phyloP scores from a whole-genome alignment of 2,113 vertebrate species.

The Hippocampus guttulatus region DNA sequence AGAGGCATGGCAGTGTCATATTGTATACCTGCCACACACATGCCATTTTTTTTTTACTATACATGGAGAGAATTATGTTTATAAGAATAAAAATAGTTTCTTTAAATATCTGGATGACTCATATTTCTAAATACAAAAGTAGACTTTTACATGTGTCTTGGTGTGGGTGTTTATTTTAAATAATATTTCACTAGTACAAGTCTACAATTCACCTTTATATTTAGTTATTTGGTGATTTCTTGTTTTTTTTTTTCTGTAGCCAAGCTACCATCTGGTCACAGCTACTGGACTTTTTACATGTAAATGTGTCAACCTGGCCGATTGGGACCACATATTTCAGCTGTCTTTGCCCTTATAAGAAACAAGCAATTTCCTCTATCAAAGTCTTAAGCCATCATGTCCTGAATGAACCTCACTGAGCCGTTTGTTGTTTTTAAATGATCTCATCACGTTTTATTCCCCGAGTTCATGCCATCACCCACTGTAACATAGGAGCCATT shows the following conservation, averaged over 20 bases:
- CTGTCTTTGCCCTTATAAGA: not conserved
- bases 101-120: constrained; percentile 17
- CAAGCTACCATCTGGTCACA: not conserved
- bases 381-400: not conserved
- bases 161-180: constrained; percentile 5
- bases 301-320: not conserved
- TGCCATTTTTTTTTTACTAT: not conserved
- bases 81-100: constrained; percentile 26
- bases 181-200: not conserved
- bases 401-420: not conserved
- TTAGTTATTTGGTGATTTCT: not conserved
- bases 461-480: no score
- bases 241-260: not conserved
- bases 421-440: not conserved
- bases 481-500: not conserved
- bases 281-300: not conserved
- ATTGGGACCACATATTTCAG: not conserved
- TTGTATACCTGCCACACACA: not conserved
- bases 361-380: not conserved
- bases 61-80: constrained; percentile 14
- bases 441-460: not conserved
- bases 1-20: constrained; percentile 8
- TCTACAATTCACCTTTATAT: not conserved
- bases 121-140: constrained; percentile 14
- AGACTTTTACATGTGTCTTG: not conserved